Base-by-base conservation (phyloP, 2,113 vertebrate species). In the Todiramphus chloris region DNA sequence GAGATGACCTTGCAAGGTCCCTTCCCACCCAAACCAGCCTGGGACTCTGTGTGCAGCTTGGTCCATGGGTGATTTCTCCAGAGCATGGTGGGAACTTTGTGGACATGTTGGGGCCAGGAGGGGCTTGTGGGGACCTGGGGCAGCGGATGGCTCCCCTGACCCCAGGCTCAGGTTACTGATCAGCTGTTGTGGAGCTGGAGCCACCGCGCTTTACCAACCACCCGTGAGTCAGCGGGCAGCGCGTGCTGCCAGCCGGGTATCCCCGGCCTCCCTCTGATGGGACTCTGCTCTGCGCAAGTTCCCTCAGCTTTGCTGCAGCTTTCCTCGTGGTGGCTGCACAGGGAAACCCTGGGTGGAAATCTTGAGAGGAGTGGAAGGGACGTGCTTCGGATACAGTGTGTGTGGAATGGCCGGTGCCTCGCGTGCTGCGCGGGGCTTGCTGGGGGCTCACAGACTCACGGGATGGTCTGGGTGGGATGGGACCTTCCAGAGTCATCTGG, bases 331-430 rank as follows among this genome's bases (percentile, higher is more conserved):
- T 9, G 39, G 39, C 46, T 62, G 53, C 35, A 5, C 2, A 7
- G 66, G 62, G 60, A 24, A 55, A n/a, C n/a, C n/a, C 35, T 3
- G 39, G 48, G 3, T 12, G n/a, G 39, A 16, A 12, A 11, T 12
- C 24, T 10, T 13, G 5, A 9, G 62, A 25, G 91, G n/a, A 56
- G 15, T 7, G 20, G 37, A 17, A 28, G 51, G 33, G 7, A 16
- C 4, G 3, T 0, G 44, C 50, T 17, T 31, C 10, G 6, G 18
- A 5, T 11, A 35, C 27, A 15, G 46, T 7, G 0, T 28, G 37
- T 6, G 41, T 37, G 67, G 13, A 31, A 5, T 2, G 27, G 35
- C 48, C 9, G 2, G 17, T 21, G 33, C 64, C 6, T 19, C 8
- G 9, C 63, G 21, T 48, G 76, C 53, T 59, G 55, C 67, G 31